A percentile compares a stretch with the other conserved stretches of the same genome.
Evolutionary conservation across 2,113 vertebrate species (phyloP).

Genomic region (Origma solitaria): DNA sequence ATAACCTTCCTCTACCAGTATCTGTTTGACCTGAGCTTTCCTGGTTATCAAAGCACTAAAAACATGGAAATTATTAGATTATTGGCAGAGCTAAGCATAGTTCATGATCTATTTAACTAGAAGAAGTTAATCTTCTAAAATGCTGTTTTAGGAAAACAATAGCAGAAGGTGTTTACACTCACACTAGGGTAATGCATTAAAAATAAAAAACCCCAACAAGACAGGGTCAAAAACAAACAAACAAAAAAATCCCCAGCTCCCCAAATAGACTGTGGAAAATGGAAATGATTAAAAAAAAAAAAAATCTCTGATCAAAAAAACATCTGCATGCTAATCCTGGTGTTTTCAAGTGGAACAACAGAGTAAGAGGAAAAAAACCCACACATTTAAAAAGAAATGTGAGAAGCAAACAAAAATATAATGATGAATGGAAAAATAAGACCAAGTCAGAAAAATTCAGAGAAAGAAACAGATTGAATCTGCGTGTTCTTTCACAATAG

Average conservation of each 20-base stretch:
- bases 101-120: background rate
- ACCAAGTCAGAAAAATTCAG: constrained; percentile 45
- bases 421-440: constrained; percentile 18
- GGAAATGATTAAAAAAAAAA: constrained; percentile 22
- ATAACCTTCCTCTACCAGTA: background rate
- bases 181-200: background rate
- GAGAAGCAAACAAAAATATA: constrained; percentile 52
- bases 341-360: constrained; percentile 61
- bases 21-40: background rate
- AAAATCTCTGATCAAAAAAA: constrained; percentile 46
- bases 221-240: constrained; percentile 15
- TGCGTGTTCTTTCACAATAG: background rate
- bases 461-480: constrained; percentile 58
- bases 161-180: constrained; percentile 36
- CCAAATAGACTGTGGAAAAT: constrained; percentile 40
- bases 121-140: constrained; percentile 10
- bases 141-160: background rate
- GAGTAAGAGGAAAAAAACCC: constrained; percentile 1
- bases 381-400: constrained; percentile 24
- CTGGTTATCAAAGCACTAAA: background rate
- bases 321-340: constrained; percentile 63
- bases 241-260: background rate
- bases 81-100: background rate
- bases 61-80: background rate
- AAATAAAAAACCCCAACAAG: background rate